These are phyloP conservation scores for Theropithecus gelada DNA, from an alignment of 2,113 vertebrate genomes.

Conservation along the genomic window DNA sequence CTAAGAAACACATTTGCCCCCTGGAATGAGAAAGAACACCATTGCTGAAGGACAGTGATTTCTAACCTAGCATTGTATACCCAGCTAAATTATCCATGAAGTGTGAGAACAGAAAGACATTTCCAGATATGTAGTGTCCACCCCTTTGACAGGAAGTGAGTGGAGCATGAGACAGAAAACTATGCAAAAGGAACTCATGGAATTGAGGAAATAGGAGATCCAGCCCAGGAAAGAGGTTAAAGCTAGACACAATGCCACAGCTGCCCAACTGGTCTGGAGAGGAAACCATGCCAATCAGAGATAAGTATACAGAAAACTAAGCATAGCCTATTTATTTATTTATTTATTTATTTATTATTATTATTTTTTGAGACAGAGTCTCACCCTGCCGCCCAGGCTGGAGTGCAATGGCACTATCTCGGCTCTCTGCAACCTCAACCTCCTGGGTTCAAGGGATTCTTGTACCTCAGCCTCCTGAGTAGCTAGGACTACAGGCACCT, in stretches of 20 bases:
- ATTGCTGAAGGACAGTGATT: not conserved
- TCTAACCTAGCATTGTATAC: constrained; percentile 39
- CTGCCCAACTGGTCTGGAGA: not conserved
- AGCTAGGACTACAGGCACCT: too few species aligned
- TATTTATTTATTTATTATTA: too few species aligned
- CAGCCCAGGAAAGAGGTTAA: not conserved
- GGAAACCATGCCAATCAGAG: not conserved
- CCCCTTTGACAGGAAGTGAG: not conserved
- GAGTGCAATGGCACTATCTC: too few species aligned
- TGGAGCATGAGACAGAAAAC: not conserved
- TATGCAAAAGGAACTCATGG: not conserved
- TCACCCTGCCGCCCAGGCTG: too few species aligned
- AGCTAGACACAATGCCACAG: not conserved
- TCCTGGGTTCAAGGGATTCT: too few species aligned
- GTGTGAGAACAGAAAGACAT: not conserved
- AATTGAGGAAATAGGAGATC: not conserved
- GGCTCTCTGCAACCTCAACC: too few species aligned
- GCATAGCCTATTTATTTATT: too few species aligned
- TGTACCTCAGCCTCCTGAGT: too few species aligned
- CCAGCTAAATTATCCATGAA: constrained; percentile 36
- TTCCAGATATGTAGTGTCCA: not conserved
- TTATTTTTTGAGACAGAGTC: too few species aligned
- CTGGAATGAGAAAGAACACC: not conserved
- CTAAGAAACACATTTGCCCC: not conserved
- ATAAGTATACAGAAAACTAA: not conserved